Conservation (phyloP, 2,113 vertebrate species). For the Mohoua ochrocephala region DNA sequence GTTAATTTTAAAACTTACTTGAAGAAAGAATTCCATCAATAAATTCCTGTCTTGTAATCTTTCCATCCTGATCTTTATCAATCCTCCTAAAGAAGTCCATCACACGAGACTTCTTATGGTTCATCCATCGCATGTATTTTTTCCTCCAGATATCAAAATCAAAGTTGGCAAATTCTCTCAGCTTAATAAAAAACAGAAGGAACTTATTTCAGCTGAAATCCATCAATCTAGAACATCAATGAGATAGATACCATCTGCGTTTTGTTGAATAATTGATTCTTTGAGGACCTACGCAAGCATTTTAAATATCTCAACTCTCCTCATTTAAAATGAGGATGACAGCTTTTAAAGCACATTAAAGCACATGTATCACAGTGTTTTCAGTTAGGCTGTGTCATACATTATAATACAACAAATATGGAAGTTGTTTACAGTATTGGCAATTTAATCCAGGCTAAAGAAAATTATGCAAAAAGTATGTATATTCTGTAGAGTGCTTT, state of each 20-base stretch:
- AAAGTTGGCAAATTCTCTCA: slow-evolving; percentile 97
- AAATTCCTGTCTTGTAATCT: slow-evolving; percentile 97
- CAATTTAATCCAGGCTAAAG: not conserved
- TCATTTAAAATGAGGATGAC: not conserved
- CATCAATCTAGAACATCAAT: not conserved
- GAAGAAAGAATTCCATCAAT: slow-evolving; percentile 98
- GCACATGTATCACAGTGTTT: not conserved
- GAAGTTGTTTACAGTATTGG: not conserved
- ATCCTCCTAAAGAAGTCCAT: slow-evolving; percentile 99
- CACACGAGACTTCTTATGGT: slow-evolving; percentile 97
- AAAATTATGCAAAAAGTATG: not conserved
- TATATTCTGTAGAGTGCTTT: not conserved
- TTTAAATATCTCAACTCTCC: not conserved
- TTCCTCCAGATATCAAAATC: slow-evolving; percentile 99
- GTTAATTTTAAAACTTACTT: slow-evolving; percentile 77
- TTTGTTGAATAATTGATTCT: not conserved
- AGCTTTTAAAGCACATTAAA: not conserved
- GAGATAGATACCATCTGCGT: not conserved
- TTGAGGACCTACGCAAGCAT: not conserved
- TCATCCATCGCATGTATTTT: slow-evolving; percentile 99
- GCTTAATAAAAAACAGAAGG: slow-evolving; percentile 64
- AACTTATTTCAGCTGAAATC: not conserved
- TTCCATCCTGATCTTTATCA: slow-evolving; percentile 98
- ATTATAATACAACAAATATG: not conserved
- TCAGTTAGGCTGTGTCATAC: not conserved